Conservation (phyloP, 2,113 vertebrate species). For the Charadrius vociferus region DNA sequence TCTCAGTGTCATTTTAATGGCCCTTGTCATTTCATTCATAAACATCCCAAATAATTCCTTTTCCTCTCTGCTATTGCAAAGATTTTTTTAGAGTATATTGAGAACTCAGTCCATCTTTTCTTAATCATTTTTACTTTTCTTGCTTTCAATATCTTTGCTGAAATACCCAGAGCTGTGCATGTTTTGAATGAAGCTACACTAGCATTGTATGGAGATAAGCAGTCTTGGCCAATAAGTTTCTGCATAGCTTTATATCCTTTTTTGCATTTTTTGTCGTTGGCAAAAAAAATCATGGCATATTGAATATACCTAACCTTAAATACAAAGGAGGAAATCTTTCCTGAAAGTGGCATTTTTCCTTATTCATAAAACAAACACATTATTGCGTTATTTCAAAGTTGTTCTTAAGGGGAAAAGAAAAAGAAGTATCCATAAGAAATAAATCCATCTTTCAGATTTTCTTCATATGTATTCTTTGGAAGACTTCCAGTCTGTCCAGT, state of each 20-base stretch:
- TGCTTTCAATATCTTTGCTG: not conserved
- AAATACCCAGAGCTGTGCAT: not conserved
- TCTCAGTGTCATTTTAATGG: not conserved
- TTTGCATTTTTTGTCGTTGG: not conserved
- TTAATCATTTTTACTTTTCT: not conserved
- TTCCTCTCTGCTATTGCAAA: not conserved
- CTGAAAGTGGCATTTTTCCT: not conserved
- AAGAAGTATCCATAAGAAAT: not conserved
- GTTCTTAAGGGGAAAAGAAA: not conserved
- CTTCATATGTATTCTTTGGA: not conserved
- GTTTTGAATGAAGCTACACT: not conserved
- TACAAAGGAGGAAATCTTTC: not conserved
- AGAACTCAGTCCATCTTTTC: not conserved
- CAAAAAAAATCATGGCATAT: not conserved
- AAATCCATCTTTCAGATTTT: not conserved
- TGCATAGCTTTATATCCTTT: not conserved
- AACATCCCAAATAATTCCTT: not conserved
- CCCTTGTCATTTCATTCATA: not conserved
- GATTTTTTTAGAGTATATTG: not conserved
- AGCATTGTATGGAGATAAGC: fast-evolving
- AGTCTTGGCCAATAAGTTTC: not conserved
- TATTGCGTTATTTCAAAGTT: not conserved
- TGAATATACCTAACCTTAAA: not conserved
- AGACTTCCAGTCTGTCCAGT: not conserved
- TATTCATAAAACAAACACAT: not conserved